Base-by-base conservation (phyloP, 1,140 invertebrate species). In the Oryzaephilus surinamensis region DNA sequence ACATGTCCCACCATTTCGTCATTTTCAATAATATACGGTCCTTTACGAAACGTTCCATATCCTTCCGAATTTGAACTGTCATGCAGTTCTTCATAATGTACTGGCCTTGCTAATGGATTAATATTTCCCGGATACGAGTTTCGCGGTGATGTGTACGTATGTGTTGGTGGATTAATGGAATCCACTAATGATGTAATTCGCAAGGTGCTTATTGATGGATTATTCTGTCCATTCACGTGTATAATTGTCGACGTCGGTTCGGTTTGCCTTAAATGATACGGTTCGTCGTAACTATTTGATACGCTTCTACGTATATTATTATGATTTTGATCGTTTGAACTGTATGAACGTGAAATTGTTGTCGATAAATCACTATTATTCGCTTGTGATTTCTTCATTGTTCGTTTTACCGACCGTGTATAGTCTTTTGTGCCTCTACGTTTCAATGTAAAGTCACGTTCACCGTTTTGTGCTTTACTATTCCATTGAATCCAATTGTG, bases 351-450 rank as follows among this genome's bases (percentile, higher is more conserved):
- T n/a, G 4, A 15, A 14, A n/a, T 17, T 28, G 24, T 18, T 37
- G 26, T 12, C 11, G 23, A n/a, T 24, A 24, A 4, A 24, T 24
- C 23, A 2, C 23, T 24, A 10, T 6, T 24, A 10, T 24, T 11
- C 23, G 23, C 8, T 24, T 24, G 4, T 10, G 11, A 10, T n/a
- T 38, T 23, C 40, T 20, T 32, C 37, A 41, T 51, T 44, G 17
- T 54, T 54, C 12, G 50, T 45, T 71, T 72, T 18, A 74, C 66
- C 2, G 70, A 72, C 55, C 70, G 69, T 2, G 73, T 74, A 43
- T 74, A 75, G 27, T 74, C 73, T 16, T 68, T 60, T 0, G 73
- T 75, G 6, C 73, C 72, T 1, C 70, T 58, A n/a, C 73, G 55
- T 29, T 70, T 66, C 15, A 75, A 47, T 0, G 73, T 74, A 32